Base-by-base conservation (phyloP, 2,113 vertebrate species). In the Syngnathoides biaculeatus region DNA sequence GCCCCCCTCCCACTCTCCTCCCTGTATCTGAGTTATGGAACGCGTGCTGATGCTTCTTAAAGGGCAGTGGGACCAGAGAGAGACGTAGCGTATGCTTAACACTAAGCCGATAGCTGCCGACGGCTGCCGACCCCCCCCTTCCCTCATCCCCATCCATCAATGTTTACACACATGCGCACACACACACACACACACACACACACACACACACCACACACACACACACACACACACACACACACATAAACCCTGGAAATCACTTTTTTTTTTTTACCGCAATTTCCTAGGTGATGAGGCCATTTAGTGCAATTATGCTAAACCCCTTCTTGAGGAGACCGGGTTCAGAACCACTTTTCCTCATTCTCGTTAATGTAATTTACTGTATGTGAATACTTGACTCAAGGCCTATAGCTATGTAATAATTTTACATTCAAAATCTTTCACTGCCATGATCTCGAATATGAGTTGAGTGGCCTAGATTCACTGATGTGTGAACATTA, bases 141-240 rank as follows among this genome's bases (percentile, higher is more conserved):
- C n/a, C n/a, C n/a, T n/a, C n/a, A n/a, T n/a, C 79, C 73, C 79
- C 86, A 91, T 92, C 88, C 78, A 85, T 92, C 90, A 90, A 75
- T 88, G 89, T 87, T 88, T 77, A 75, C 71, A 79, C 84, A 76
- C 4, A 17, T 6, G 4, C 30, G 4, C 30, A 35, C 30, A 35
- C 30, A 35, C 30, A 35, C 30, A 35, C 30, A 35, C 3, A 48
- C 45, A 78, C 72, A 81, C 30, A 35, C 30, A 35, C 30, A 35
- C 30, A 35, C 30, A 35, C 3, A 48, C 45, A 78, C 72, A 81
- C n/a, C n/a, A n/a, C n/a, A n/a, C n/a, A n/a, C n/a, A 75, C 71
- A 79, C 84, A 76, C 4, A 17, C 30, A 3, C 30, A 3, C 30
- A 35, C 30, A 35, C 30, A 35, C 30, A 35, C 30, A 35, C 30